phyloP scores from a whole-genome alignment of 1,140 invertebrate species.

The Sminthurinus signatus region DNA sequence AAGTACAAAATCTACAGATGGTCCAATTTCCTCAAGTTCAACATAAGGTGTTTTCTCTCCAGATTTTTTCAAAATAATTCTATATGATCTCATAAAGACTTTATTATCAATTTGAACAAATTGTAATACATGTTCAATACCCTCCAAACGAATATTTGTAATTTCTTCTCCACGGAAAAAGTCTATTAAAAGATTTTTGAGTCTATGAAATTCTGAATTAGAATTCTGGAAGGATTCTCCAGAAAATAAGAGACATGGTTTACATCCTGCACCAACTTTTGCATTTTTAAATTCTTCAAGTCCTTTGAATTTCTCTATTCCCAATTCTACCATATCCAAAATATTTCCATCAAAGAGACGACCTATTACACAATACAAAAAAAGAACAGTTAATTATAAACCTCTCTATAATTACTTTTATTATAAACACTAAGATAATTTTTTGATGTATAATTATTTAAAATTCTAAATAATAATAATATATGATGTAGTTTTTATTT shows the following conservation, averaged over 20 bases:
- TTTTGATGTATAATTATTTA: too few species aligned
- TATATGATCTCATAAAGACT: slow-evolving; percentile 82
- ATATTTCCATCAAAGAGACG: slow-evolving; percentile 83
- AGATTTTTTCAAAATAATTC: slow-evolving; percentile 84
- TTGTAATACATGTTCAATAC: slow-evolving; percentile 85
- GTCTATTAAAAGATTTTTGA: slow-evolving; percentile 86
- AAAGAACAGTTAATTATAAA: too few species aligned
- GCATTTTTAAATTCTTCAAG: slow-evolving; percentile 70
- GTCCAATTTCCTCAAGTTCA: slow-evolving; percentile 91
- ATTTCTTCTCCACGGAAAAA: slow-evolving; percentile 85
- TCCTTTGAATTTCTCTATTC: slow-evolving; percentile 72
- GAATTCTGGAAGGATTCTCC: slow-evolving; percentile 85
- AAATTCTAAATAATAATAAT: slow-evolving; percentile 38
- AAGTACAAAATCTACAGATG: slow-evolving; percentile 78
- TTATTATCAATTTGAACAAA: slow-evolving; percentile 70
- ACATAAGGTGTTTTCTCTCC: slow-evolving; percentile 76
- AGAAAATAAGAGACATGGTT: slow-evolving; percentile 88
- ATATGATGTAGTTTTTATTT: slow-evolving; percentile 7
- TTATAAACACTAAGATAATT: too few species aligned
- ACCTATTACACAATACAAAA: too few species aligned
- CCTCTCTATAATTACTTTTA: too few species aligned
- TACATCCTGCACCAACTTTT: slow-evolving; percentile 73
- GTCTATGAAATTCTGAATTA: slow-evolving; percentile 62
- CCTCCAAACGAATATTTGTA: slow-evolving; percentile 74
- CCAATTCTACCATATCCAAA: slow-evolving; percentile 94